A percentile compares a stretch with the other conserved stretches of the same genome.
Evolutionary conservation across 2,797 vertebrate genomes (phyloP).

Genomic region (Chelidonichthys spinosus): DNA sequence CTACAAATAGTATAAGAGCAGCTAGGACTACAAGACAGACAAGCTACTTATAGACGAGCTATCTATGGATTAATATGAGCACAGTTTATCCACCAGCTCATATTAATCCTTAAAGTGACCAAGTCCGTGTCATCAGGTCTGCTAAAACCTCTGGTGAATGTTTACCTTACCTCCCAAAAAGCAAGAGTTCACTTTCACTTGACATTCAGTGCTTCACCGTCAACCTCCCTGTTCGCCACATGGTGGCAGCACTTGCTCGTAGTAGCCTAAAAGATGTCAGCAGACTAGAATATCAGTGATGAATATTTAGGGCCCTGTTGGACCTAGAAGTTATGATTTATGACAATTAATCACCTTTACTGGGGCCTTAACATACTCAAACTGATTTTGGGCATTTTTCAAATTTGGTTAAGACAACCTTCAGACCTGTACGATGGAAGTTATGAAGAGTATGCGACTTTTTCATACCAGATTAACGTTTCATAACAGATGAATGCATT

Average conservation of each 20-base stretch:
- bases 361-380: too few species aligned
- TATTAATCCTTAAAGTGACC: conserved; percentile 36
- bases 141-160: not conserved
- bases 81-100: conserved; percentile 29
- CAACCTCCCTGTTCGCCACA: conserved; percentile 33
- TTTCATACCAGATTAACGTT: too few species aligned
- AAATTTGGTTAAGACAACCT: too few species aligned
- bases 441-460: too few species aligned
- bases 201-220: not conserved
- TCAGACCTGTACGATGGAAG: too few species aligned
- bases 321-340: too few species aligned
- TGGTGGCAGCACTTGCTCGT: conserved; percentile 47
- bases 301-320: not conserved
- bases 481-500: too few species aligned
- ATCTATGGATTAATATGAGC: conserved; percentile 26
- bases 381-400: too few species aligned
- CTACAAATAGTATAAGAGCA: not conserved
- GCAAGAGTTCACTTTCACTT: not conserved
- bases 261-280: not conserved
- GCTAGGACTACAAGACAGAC: not conserved
- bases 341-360: too few species aligned
- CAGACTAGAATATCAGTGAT: not conserved
- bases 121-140: not conserved
- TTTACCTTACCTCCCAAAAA: not conserved
- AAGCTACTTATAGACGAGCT: not conserved